A percentile compares a stretch with the other conserved stretches of the same genome.
Evolutionary conservation across 2,888 invertebrate species (phyloP).

Genomic region (Seladonia tumulorum): DNA sequence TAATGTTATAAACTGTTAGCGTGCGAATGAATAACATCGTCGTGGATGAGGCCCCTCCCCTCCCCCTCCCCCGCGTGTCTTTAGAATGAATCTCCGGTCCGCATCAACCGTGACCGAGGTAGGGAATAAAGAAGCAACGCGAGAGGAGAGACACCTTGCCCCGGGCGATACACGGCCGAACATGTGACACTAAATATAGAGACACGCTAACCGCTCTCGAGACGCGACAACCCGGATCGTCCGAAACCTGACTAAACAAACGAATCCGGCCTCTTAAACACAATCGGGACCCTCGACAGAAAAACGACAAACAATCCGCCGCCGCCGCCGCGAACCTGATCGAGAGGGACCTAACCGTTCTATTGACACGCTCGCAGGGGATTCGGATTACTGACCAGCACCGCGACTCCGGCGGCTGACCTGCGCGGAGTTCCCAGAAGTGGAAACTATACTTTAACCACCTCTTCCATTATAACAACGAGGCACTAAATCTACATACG

Average conservation of each 20-base stretch:
- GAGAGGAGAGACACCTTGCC: conserved; percentile 45
- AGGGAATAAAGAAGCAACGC: conserved; percentile 14
- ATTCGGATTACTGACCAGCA: neutral
- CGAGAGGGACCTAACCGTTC: neutral
- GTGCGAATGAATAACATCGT: conserved; percentile 6
- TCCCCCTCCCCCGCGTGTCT: neutral
- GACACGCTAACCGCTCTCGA: conserved; percentile 25
- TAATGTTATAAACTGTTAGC: conserved; percentile 32
- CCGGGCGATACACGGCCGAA: conserved; percentile 49
- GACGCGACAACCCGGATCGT: conserved; percentile 13
- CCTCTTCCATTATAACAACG: neutral
- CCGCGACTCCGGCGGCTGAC: neutral
- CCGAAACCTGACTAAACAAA: conserved; percentile 36
- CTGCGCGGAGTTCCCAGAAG: neutral
- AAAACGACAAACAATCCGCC: neutral
- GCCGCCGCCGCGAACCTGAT: neutral
- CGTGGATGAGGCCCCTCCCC: neutral
- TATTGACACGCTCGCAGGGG: neutral
- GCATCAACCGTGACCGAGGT: conserved; percentile 24
- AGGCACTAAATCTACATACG: neutral
- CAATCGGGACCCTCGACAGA: neutral
- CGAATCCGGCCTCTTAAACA: neutral
- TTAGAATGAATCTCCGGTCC: neutral
- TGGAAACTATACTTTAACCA: neutral
- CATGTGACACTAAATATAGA: conserved; percentile 61